phyloP scores from a whole-genome alignment of 2,888 invertebrate genomes.

The Plebejus melissa region DNA sequence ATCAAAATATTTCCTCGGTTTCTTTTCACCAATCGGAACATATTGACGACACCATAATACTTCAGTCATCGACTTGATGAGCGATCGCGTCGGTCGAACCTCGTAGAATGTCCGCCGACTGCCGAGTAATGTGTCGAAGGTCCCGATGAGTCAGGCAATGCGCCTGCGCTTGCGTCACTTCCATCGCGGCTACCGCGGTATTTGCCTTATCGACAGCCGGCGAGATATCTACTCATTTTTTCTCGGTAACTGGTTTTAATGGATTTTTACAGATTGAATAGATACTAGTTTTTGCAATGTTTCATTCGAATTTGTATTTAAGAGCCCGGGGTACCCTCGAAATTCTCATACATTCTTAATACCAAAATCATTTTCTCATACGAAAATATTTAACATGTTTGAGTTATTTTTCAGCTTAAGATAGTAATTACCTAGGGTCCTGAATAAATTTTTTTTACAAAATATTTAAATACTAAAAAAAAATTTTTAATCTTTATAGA shows the following conservation, averaged over 20 bases:
- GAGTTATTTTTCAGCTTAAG: too few species aligned
- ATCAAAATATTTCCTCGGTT: neutral
- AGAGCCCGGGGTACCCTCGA: neutral
- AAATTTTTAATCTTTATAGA: too few species aligned
- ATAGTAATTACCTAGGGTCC: too few species aligned
- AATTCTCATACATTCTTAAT: too few species aligned
- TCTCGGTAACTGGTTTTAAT: conserved; percentile 28
- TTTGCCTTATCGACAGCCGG: conserved; percentile 36
- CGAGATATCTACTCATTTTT: conserved; percentile 29
- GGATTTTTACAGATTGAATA: neutral
- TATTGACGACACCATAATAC: neutral
- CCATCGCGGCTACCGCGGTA: conserved; percentile 17
- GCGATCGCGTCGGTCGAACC: neutral
- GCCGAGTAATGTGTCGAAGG: neutral
- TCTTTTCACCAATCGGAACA: neutral
- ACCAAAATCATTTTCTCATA: too few species aligned
- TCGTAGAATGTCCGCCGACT: neutral
- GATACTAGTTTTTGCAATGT: neutral
- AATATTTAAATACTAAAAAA: too few species aligned
- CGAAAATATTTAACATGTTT: too few species aligned
- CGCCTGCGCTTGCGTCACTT: conserved; percentile 41
- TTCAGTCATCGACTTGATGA: neutral
- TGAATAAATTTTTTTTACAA: too few species aligned
- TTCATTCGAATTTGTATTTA: neutral
- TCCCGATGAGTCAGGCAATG: conserved; percentile 38